Base-by-base conservation (phyloP, 2,113 vertebrate species). In the Heterotis niloticus region DNA sequence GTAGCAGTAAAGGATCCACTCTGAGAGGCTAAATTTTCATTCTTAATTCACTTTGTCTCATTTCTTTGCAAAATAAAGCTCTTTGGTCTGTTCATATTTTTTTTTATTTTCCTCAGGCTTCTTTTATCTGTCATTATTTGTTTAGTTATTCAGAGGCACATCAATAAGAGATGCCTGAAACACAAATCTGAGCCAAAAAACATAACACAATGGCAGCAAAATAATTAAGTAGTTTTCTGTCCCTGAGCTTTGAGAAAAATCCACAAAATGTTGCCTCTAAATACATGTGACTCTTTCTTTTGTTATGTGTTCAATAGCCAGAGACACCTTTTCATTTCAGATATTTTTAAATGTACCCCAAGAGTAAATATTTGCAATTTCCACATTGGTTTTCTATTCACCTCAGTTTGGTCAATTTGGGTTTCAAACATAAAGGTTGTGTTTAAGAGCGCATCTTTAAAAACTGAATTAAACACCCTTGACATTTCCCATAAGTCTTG, bases 151-250 rank as follows among this genome's bases (percentile, higher is more conserved):
- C 80, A 77, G 66, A 81, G 88, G 86, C 85, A 88, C 82, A 76
- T 64, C 85, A 87, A 83, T 86, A 74, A 83, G 88, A 85, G 86
- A 87, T 87, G 88, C 87, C 86, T 85, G 81, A 86, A 84, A 84
- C 85, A 68, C 80, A 79, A 86, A 80, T 80, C 86, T 87, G 76
- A 76, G 83, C 83, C 86, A 87, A 88, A 89, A 2, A 87, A 87
- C 85, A 85, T 88, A 88, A 70, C 81, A 81, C 88, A 86, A 88
- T 78, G 88, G 34, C 34, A 44, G 34, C 34, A 44, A 44, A 89
- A 91, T 87, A 90, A 88, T 87, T 86, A 87, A 73, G 67, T 13
- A 74, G 78, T 83, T 89, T 83, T 89, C 90, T 90, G 90, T 91
- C 88, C 92, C 87, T 81, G 80, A 85, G 87, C 88, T 87, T 72